Evolutionary conservation across 2,113 vertebrate species (phyloP).

Genomic region (Macroglossus sobrinus): DNA sequence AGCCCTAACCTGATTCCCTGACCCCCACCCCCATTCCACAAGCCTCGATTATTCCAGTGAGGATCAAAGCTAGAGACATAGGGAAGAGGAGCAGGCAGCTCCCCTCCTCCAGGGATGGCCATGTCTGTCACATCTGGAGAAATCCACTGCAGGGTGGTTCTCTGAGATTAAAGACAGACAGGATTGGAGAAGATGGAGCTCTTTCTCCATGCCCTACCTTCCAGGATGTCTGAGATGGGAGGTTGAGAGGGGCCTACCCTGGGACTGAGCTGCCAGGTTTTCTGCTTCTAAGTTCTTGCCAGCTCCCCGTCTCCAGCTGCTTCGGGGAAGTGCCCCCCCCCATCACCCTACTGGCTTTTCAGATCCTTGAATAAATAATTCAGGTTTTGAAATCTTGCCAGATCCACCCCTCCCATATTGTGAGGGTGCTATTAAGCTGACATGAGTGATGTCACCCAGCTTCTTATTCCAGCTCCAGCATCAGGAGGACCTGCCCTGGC

Average conservation of each 20-base stretch:
- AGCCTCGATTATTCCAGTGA: background rate
- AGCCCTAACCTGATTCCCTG: background rate
- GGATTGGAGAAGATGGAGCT: background rate
- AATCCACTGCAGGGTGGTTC: background rate
- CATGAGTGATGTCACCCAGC: slow-evolving; percentile 32
- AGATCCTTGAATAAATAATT: slow-evolving; percentile 75
- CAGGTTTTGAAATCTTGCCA: slow-evolving; percentile 63
- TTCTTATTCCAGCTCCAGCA: slow-evolving; percentile 26
- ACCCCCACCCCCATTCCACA: background rate
- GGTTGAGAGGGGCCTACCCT: background rate
- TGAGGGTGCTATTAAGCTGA: slow-evolving; percentile 35
- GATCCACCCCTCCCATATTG: background rate
- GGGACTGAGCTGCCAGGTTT: background rate
- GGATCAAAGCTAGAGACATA: background rate
- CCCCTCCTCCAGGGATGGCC: background rate
- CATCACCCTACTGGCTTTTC: slow-evolving; percentile 17
- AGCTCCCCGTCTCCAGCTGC: background rate
- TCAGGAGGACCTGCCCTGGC: slow-evolving; percentile 29
- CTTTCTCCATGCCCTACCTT: background rate
- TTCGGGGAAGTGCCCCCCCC: slow-evolving; percentile 58
- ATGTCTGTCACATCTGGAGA: background rate
- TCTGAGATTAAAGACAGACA: background rate
- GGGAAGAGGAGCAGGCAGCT: background rate
- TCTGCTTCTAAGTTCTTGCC: slow-evolving; percentile 61
- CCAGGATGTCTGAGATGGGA: background rate